Evolutionary conservation across 2,113 vertebrate species (phyloP).

Genomic region (Perca fluviatilis): DNA sequence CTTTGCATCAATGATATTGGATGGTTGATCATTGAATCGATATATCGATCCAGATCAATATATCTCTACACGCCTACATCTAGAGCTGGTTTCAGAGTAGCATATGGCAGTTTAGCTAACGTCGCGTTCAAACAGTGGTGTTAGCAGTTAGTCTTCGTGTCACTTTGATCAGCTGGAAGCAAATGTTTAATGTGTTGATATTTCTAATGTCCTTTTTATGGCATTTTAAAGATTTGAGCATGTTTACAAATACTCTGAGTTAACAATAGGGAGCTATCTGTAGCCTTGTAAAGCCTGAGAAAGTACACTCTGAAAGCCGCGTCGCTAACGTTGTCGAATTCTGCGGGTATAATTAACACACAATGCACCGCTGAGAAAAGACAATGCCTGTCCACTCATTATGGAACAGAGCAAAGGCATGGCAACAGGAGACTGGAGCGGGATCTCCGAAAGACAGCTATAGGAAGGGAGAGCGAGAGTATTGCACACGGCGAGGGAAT

Average conservation of each 20-base stretch:
- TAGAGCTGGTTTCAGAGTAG: not conserved
- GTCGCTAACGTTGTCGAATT: slow-evolving; percentile 16
- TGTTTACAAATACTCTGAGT: not conserved
- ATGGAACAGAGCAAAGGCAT: slow-evolving; percentile 31
- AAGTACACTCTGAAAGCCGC: slow-evolving; percentile 6
- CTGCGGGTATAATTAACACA: slow-evolving; percentile 55
- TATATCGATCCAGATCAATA: no score
- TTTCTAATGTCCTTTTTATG: not conserved
- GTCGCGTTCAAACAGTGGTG: not conserved
- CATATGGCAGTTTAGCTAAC: not conserved
- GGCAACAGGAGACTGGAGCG: not conserved
- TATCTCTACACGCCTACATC: no score
- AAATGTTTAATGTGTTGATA: not conserved
- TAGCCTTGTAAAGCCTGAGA: not conserved
- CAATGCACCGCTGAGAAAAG: slow-evolving; percentile 45
- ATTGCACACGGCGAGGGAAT: slow-evolving; percentile 6
- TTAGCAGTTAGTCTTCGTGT: not conserved
- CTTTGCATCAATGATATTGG: no score
- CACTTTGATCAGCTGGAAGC: not conserved
- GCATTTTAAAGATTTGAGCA: not conserved
- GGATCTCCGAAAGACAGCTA: not conserved
- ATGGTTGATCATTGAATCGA: no score
- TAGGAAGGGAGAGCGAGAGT: not conserved
- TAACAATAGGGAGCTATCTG: not conserved
- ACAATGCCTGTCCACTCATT: slow-evolving; percentile 45